Conservation (phyloP, 1,140 invertebrate species). For the Lepidurus apus region DNA sequence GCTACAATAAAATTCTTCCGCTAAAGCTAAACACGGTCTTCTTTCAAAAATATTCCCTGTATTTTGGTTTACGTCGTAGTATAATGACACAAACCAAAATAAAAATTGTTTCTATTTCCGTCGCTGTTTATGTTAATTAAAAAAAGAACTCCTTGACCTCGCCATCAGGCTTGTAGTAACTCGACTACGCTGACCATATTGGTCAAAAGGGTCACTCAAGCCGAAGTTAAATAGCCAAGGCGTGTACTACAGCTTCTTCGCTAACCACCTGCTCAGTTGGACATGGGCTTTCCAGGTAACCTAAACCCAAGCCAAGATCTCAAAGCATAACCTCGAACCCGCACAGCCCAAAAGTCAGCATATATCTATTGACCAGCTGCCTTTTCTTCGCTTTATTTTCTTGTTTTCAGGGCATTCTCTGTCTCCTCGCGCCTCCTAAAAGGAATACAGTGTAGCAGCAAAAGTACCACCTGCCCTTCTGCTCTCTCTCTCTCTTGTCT, state of each 20-base stretch:
- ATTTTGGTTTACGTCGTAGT: no score
- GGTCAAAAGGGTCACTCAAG: no score
- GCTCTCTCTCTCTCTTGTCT: neutral
- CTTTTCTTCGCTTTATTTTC: neutral
- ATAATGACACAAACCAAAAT: neutral
- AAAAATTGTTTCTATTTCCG: no score
- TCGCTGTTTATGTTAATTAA: no score
- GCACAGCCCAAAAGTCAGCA: neutral
- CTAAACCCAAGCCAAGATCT: neutral
- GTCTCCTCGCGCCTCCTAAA: neutral
- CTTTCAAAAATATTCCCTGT: neutral
- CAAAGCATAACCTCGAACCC: neutral
- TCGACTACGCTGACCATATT: no score
- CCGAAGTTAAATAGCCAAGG: neutral
- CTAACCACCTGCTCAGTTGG: conserved; percentile 4
- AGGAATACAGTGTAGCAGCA: neutral
- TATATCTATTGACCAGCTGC: neutral
- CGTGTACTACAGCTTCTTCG: neutral
- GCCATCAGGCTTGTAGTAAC: no score
- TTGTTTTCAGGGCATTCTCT: neutral
- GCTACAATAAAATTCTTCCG: neutral
- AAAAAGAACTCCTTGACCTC: no score
- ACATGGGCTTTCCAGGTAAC: conserved; percentile 12
- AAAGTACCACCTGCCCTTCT: conserved; percentile 2
- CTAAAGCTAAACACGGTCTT: neutral